Evolutionary conservation across 2,797 vertebrate genomes (phyloP).

Genomic region (Chaunax sp.): DNA sequence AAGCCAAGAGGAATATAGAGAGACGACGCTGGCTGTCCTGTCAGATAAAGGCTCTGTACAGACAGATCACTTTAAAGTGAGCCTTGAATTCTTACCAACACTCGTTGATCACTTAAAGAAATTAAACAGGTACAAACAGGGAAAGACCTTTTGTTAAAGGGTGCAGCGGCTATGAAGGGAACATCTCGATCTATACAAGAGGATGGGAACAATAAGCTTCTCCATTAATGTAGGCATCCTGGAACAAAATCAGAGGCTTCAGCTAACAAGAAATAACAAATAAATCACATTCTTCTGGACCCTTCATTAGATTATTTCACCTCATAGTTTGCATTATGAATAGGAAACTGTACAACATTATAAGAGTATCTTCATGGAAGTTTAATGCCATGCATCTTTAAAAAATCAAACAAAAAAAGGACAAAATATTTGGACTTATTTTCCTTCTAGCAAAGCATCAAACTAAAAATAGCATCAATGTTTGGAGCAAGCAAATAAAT

Average conservation of each 20-base stretch:
- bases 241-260: background rate
- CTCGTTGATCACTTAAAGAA: background rate
- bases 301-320: background rate
- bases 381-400: background rate
- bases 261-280: background rate
- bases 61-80: conserved; percentile 24
- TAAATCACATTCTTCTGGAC: background rate
- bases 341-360: too few species aligned
- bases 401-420: conserved; percentile 1
- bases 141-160: background rate
- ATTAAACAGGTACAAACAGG: background rate
- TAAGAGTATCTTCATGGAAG: conserved; percentile 2
- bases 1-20: conserved; percentile 22
- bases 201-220: background rate
- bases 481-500: conserved; percentile 32
- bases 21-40: conserved; percentile 1
- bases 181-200: background rate
- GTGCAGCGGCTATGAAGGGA: background rate
- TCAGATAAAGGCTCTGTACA: conserved; percentile 29
- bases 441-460: background rate
- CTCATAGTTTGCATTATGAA: background rate
- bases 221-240: background rate
- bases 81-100: conserved; percentile 4
- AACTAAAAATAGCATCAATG: conserved; percentile 38
- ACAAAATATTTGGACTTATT: background rate